phyloP scores from a whole-genome alignment of 2,113 vertebrate species.

The Oxygymnocypris stewartii region DNA sequence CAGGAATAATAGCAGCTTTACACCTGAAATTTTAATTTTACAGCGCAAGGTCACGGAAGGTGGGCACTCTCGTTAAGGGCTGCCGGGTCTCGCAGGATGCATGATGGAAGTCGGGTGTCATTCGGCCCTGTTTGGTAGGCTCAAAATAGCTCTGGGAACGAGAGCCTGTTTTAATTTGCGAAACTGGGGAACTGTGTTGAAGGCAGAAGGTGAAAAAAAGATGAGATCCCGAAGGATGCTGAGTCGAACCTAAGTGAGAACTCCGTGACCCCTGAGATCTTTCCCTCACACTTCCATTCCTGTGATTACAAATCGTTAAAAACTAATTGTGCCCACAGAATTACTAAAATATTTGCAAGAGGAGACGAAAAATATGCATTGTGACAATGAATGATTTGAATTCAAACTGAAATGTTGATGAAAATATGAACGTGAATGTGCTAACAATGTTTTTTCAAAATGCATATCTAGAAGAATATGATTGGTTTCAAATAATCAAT shows the following conservation, averaged over 20 bases:
- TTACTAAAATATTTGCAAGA: background rate
- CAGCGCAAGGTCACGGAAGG: slow-evolving; percentile 54
- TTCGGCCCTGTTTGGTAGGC: slow-evolving; percentile 49
- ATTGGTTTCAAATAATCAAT: background rate
- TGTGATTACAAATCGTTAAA: background rate
- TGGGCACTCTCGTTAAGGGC: slow-evolving; percentile 57
- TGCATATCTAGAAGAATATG: background rate
- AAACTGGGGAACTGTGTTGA: slow-evolving; percentile 45
- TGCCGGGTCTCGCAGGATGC: slow-evolving; percentile 52
- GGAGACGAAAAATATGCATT: background rate
- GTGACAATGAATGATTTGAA: background rate
- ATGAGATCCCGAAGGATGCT: slow-evolving; percentile 54
- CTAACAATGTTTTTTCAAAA: background rate
- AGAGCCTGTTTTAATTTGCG: slow-evolving; percentile 54
- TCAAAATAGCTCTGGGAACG: slow-evolving; percentile 57
- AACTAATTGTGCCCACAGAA: background rate
- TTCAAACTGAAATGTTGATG: background rate
- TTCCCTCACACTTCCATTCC: slow-evolving; percentile 28
- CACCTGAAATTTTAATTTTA: slow-evolving; percentile 64
- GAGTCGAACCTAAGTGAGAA: slow-evolving; percentile 52
- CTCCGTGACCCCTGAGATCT: slow-evolving; percentile 46
- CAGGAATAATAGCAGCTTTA: slow-evolving; percentile 48
- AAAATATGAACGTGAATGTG: background rate
- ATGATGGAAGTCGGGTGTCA: slow-evolving; percentile 58
- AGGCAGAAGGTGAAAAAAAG: slow-evolving; percentile 39